phyloP scores from a whole-genome alignment of 2,888 invertebrate species.

The Microctonus brassicae region DNA sequence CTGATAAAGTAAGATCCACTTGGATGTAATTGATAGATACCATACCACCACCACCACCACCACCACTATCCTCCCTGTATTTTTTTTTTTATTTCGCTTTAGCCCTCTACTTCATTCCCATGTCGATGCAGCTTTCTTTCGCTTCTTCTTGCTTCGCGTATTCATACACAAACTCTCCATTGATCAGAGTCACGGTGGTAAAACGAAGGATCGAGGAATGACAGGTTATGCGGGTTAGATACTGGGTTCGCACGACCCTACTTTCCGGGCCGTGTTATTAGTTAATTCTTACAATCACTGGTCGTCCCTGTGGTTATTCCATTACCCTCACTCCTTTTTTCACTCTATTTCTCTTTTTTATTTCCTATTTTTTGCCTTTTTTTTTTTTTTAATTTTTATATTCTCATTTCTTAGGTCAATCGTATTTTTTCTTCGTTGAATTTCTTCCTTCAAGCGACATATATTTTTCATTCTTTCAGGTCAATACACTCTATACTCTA shows the following conservation, averaged over 20 bases:
- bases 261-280: conserved; percentile 66
- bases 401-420: conserved; percentile 24
- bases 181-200: conserved; percentile 37
- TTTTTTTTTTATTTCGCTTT: conserved; percentile 7
- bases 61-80: not conserved
- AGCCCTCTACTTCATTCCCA: not conserved
- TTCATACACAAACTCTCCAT: not conserved
- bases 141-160: not conserved
- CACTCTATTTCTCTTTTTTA: conserved; percentile 18
- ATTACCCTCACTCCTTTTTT: conserved; percentile 56
- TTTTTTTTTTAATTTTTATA: not conserved
- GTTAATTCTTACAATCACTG: conserved; percentile 69
- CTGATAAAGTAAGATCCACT: conserved; percentile 61
- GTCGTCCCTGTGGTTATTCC: conserved; percentile 69
- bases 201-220: conserved; percentile 62
- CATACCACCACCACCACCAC: not conserved
- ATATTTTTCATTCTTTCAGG: conserved; percentile 7
- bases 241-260: conserved; percentile 66
- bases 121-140: not conserved
- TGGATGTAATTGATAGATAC: conserved; percentile 65
- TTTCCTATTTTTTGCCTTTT: not conserved
- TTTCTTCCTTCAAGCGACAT: conserved; percentile 18
- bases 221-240: conserved; percentile 63
- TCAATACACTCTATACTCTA: conserved; percentile 6
- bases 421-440: not conserved